Percentiles rank a stretch among this genome's conserved stretches.
These are phyloP conservation scores for Poeciliopsis prolifica DNA, from an alignment of 2,113 vertebrate species.

Conservation along the genomic window DNA sequence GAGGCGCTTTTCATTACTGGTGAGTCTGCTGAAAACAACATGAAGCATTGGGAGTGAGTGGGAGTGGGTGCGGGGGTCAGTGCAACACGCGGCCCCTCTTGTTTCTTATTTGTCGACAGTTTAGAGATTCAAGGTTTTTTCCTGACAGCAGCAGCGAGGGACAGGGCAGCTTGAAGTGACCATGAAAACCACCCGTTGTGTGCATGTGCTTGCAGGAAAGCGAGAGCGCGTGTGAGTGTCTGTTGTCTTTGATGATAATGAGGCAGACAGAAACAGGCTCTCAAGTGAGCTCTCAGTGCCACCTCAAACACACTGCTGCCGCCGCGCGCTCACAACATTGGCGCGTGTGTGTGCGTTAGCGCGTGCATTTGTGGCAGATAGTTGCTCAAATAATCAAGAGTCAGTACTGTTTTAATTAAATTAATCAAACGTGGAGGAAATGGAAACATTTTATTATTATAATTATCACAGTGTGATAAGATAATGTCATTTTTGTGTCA, in stretches of 20 bases:
- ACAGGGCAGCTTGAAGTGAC: slow-evolving; percentile 30
- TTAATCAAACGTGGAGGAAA: slow-evolving; percentile 55
- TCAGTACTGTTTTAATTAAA: slow-evolving; percentile 59
- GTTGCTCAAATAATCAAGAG: slow-evolving; percentile 40
- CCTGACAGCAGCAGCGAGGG: slow-evolving; percentile 1
- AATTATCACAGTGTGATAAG: slow-evolving; percentile 37
- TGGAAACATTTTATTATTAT: slow-evolving; percentile 43
- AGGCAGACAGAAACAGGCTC: slow-evolving; percentile 62
- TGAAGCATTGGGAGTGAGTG: not conserved
- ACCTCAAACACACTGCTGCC: slow-evolving; percentile 53
- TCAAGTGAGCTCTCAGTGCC: slow-evolving; percentile 59
- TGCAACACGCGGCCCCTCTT: not conserved
- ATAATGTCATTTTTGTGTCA: slow-evolving; percentile 48
- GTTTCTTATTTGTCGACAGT: slow-evolving; percentile 7
- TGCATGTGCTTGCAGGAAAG: not conserved
- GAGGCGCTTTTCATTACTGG: not conserved
- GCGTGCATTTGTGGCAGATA: slow-evolving; percentile 35
- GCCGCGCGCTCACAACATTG: not conserved
- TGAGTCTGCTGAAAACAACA: not conserved
- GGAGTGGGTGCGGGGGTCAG: not conserved
- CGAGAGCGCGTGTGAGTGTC: slow-evolving; percentile 16
- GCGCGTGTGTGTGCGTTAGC: slow-evolving; percentile 11
- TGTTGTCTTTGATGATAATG: slow-evolving; percentile 74
- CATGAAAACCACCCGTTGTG: slow-evolving; percentile 40
- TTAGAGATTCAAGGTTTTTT: slow-evolving; percentile 27